Conservation (phyloP, 1,140 invertebrate genomes). For the Telenomus remus region DNA sequence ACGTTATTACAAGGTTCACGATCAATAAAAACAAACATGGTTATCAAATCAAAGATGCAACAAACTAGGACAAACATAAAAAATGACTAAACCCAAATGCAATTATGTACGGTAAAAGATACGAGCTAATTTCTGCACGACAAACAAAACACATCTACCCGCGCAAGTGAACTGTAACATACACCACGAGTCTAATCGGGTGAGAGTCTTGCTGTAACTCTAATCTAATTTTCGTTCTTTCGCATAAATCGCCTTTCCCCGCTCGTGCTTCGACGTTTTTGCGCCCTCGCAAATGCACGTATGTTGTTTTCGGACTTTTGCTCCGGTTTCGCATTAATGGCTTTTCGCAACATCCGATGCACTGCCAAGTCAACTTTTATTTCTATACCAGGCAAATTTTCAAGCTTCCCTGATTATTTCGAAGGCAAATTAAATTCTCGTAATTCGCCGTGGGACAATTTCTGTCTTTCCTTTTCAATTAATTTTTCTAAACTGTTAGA, state of each 20-base stretch:
- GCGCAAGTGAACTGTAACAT: constrained; percentile 20
- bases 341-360: constrained; percentile 26
- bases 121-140: constrained; percentile 22
- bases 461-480: too few relatives aligned
- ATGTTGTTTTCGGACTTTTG: constrained; percentile 26
- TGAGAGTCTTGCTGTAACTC: constrained; percentile 14
- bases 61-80: too few relatives aligned
- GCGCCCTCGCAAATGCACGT: constrained; percentile 36
- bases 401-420: neutral
- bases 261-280: constrained; percentile 23
- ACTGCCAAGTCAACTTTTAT: constrained; percentile 7
- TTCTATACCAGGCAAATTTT: neutral
- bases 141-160: neutral
- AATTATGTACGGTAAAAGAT: constrained; percentile 26
- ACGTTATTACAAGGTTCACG: too few relatives aligned
- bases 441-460: too few relatives aligned
- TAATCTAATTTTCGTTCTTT: constrained; percentile 46
- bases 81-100: too few relatives aligned
- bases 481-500: too few relatives aligned
- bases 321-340: constrained; percentile 20
- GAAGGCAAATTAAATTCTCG: too few relatives aligned
- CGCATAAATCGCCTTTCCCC: constrained; percentile 41
- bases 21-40: too few relatives aligned
- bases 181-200: constrained; percentile 9
- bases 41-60: too few relatives aligned